These are phyloP conservation scores for Tortrix viridana DNA, from an alignment of 2,888 invertebrate genomes.

Conservation along the genomic window DNA sequence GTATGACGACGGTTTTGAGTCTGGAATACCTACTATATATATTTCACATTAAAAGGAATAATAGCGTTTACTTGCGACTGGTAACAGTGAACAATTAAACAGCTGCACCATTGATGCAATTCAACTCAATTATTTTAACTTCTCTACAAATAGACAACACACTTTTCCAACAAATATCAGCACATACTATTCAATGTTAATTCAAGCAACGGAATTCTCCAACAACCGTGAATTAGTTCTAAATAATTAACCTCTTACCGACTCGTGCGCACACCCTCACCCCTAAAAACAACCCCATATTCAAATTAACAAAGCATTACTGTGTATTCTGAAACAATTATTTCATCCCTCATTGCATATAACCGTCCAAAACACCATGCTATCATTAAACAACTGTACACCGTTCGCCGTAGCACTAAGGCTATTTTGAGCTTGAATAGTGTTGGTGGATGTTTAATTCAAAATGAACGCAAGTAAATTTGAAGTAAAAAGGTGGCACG, in stretches of 20 bases:
- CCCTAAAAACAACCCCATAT: constrained; percentile 64
- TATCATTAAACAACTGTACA: constrained; percentile 27
- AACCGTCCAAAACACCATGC: constrained; percentile 45
- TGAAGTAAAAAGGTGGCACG: constrained; percentile 82
- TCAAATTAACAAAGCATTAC: constrained; percentile 84
- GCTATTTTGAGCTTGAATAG: constrained; percentile 39
- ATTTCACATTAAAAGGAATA: too few relatives aligned
- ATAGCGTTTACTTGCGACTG: background rate
- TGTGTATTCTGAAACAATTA: constrained; percentile 75
- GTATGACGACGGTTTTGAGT: too few relatives aligned
- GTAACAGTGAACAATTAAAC: background rate
- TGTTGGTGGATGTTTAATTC: constrained; percentile 49
- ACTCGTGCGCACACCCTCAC: constrained; percentile 76
- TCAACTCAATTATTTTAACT: constrained; percentile 1
- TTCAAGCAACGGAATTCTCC: constrained; percentile 66
- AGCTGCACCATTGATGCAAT: background rate
- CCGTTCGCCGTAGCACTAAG: constrained; percentile 15
- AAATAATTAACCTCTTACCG: constrained; percentile 80
- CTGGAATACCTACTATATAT: too few relatives aligned
- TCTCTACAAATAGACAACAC: background rate
- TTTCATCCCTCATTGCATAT: constrained; percentile 60
- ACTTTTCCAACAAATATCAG: constrained; percentile 1
- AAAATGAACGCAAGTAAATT: constrained; percentile 68
- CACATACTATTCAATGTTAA: constrained; percentile 48
- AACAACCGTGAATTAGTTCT: constrained; percentile 76